phyloP scores from a whole-genome alignment of 2,888 invertebrate species.

The Cinara cedri region DNA sequence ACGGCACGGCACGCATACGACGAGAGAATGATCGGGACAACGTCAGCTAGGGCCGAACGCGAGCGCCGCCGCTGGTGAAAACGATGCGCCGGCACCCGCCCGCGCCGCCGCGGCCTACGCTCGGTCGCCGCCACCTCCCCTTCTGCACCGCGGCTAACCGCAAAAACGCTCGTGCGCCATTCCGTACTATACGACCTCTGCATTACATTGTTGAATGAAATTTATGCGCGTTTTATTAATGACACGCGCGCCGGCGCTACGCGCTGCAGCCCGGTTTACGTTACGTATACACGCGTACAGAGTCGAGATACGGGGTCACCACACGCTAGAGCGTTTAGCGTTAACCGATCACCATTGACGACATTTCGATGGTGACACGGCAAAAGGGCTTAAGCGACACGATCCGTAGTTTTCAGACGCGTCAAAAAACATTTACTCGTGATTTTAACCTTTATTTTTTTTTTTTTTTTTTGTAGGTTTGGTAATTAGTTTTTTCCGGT shows the following conservation, averaged over 20 bases:
- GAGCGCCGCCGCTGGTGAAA: neutral
- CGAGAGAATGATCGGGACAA: neutral
- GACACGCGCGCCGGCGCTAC: neutral
- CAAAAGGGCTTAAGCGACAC: no score
- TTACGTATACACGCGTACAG: no score
- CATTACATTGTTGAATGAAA: slow-evolving; percentile 46
- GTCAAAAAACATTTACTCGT: no score
- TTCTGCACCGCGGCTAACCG: neutral
- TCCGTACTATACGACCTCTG: neutral
- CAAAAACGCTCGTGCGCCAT: slow-evolving; percentile 36
- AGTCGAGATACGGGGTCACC: no score
- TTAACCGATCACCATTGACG: no score
- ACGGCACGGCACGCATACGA: neutral
- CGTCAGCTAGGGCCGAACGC: neutral
- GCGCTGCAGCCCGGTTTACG: no score
- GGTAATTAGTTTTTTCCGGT: no score
- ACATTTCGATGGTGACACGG: no score
- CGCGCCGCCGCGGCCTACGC: slow-evolving; percentile 3
- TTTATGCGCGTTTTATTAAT: slow-evolving; percentile 41
- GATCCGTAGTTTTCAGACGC: no score
- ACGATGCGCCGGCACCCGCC: neutral
- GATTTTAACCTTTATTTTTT: no score
- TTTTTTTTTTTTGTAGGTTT: no score
- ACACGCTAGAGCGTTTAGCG: no score
- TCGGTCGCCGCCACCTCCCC: neutral